A percentile compares a stretch with the other conserved stretches of the same genome.
Evolutionary conservation across 2,797 vertebrate species (phyloP).

Genomic region (Octomys mimax): DNA sequence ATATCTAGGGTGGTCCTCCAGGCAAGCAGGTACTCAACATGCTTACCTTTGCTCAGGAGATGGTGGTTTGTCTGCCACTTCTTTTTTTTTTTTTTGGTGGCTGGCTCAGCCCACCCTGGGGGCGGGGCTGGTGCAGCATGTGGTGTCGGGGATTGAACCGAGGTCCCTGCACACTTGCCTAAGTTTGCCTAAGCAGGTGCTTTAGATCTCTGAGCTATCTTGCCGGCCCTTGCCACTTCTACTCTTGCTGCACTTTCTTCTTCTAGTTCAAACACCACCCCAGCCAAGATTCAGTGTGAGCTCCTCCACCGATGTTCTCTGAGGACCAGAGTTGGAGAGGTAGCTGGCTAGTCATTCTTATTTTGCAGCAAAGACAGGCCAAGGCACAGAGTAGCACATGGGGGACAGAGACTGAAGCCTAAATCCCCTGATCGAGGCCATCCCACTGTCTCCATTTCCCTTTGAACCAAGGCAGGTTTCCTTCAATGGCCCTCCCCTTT

Average conservation of each 20-base stretch:
- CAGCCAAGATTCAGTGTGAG: neutral
- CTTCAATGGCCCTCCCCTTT: neutral
- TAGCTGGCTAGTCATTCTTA: neutral
- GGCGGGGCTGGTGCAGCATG: too few relatives aligned
- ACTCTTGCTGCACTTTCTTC: neutral
- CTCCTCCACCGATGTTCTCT: neutral
- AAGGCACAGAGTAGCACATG: neutral
- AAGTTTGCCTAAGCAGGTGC: too few relatives aligned
- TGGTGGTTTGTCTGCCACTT: too few relatives aligned
- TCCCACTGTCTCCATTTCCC: neutral
- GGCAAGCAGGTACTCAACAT: neutral
- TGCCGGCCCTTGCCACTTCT: too few relatives aligned
- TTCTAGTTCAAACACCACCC: neutral
- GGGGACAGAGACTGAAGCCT: neutral
- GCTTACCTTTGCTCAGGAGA: neutral
- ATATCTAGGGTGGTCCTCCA: neutral
- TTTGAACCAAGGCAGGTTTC: neutral
- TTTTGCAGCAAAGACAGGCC: neutral
- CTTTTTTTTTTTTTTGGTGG: too few relatives aligned
- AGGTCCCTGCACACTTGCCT: too few relatives aligned
- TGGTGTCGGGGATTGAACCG: too few relatives aligned
- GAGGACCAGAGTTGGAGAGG: neutral
- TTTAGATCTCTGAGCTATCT: too few relatives aligned
- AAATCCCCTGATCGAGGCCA: neutral
- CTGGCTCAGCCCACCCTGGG: too few relatives aligned